phyloP scores from a whole-genome alignment of 2,113 vertebrate genomes.

The Strix uralensis region DNA sequence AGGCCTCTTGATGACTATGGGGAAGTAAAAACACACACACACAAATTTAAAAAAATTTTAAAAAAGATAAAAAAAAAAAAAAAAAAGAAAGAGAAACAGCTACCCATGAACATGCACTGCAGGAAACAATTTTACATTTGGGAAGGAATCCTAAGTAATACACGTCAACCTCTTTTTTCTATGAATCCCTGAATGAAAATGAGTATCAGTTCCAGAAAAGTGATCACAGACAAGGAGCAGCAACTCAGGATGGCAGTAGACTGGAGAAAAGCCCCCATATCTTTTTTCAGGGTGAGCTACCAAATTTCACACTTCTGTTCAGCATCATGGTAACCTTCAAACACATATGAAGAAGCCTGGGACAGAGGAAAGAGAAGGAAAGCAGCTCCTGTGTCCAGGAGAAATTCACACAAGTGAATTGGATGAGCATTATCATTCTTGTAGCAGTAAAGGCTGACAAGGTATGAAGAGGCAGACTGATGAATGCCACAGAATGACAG shows the following conservation, averaged over 20 bases:
- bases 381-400: not conserved
- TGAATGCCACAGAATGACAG: not conserved
- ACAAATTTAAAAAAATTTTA: not conserved
- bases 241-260: not conserved
- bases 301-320: not conserved
- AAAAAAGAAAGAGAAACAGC: rapidly evolving
- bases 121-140: not conserved
- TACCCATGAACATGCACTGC: rapidly evolving
- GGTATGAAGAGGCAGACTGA: not conserved
- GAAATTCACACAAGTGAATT: not conserved
- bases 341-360: not conserved
- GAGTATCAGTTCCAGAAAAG: not conserved
- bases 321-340: not conserved
- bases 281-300: not conserved
- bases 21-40: not conserved
- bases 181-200: not conserved
- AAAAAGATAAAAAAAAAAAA: too few relatives aligned
- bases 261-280: not conserved
- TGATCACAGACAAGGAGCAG: not conserved
- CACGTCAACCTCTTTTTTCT: not conserved
- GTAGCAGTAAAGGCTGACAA: not conserved
- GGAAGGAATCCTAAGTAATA: not conserved
- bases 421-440: not conserved
- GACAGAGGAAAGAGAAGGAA: not conserved
- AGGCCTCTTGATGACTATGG: not conserved